phyloP scores from a whole-genome alignment of 53 echinoderm and acorn worm genomes.

The Mesocentrotus franciscanus region DNA sequence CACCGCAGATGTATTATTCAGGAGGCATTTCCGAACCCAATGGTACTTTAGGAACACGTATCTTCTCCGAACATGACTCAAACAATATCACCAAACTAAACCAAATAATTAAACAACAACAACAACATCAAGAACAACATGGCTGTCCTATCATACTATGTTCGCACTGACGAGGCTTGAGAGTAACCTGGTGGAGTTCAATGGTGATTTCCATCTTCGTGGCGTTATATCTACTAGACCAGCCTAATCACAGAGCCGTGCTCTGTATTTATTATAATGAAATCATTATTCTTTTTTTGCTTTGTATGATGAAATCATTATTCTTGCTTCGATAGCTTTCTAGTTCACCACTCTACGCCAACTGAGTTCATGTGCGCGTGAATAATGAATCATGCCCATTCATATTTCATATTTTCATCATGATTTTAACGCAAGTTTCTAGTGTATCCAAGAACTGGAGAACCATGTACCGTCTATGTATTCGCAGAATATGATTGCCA shows the following conservation, averaged over 20 bases:
- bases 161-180: neutral
- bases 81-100: neutral
- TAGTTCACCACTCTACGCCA: neutral
- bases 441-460: neutral
- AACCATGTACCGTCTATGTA: neutral
- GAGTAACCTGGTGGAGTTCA: neutral
- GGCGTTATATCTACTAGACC: neutral
- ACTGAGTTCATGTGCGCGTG: neutral
- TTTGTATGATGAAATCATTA: neutral
- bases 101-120: neutral
- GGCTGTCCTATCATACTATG: neutral
- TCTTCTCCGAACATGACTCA: neutral
- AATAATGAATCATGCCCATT: neutral
- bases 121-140: neutral
- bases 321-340: neutral
- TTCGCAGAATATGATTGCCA: neutral
- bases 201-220: neutral
- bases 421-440: neutral
- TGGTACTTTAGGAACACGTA: neutral
- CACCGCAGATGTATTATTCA: neutral
- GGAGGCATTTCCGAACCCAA: neutral
- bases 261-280: neutral
- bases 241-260: neutral
- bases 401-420: neutral
- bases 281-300: neutral